Percentiles rank a stretch among this genome's conserved stretches.
Evolutionary conservation across 2,888 invertebrate genomes (phyloP).

Genomic region (Agonum fuliginosum): DNA sequence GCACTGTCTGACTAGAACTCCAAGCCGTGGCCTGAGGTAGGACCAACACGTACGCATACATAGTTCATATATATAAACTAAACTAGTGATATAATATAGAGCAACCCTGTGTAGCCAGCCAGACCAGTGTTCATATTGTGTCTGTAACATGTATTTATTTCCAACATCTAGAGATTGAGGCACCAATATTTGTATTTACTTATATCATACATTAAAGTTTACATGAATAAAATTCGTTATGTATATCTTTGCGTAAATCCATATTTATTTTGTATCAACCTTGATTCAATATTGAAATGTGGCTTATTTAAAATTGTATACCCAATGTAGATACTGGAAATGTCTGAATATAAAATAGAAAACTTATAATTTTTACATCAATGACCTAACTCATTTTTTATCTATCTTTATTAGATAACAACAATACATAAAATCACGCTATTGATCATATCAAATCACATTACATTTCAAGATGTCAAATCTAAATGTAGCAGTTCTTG

Average conservation of each 20-base stretch:
- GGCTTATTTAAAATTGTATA: conserved; percentile 60
- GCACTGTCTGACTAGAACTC: conserved; percentile 58
- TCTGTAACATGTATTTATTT: conserved; percentile 63
- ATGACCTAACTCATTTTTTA: conserved; percentile 43
- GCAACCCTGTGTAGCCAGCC: conserved; percentile 60
- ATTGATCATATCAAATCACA: conserved; percentile 26
- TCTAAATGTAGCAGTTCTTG: conserved; percentile 84
- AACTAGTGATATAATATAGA: conserved; percentile 57
- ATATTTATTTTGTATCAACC: conserved; percentile 59
- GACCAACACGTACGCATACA: conserved; percentile 59
- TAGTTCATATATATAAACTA: conserved; percentile 57
- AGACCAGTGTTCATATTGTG: conserved; percentile 60
- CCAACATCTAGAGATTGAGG: conserved; percentile 70
- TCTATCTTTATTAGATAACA: conserved; percentile 41
- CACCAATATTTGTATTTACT: conserved; percentile 72
- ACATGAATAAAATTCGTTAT: conserved; percentile 60
- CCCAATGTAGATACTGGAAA: conserved; percentile 59
- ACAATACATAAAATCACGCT: too few species aligned
- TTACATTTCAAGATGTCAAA: conserved; percentile 65
- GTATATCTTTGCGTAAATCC: conserved; percentile 49
- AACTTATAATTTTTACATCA: conserved; percentile 45
- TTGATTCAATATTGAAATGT: conserved; percentile 60
- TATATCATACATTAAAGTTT: conserved; percentile 65
- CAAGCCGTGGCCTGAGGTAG: conserved; percentile 59
- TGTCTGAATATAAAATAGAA: conserved; percentile 60